Evolutionary conservation across 2,888 invertebrate genomes (phyloP).

Genomic region (Orthonychiurus folsomi): DNA sequence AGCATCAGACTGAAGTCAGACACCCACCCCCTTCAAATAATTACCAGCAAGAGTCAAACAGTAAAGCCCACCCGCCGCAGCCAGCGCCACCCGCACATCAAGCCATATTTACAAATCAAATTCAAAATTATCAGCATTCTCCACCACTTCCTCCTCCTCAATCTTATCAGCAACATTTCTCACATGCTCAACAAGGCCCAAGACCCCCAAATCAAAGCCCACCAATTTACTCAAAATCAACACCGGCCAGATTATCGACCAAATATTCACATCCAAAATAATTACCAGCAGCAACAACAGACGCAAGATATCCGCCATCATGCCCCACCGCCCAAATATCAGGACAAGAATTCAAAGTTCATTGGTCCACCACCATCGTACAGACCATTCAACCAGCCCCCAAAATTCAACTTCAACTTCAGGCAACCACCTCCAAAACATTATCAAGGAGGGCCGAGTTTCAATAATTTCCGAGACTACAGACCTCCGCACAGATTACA

Average conservation of each 20-base stretch:
- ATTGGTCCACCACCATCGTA: slow-evolving; percentile 11
- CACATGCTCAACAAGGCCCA: background rate
- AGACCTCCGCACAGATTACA: background rate
- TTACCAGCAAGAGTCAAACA: slow-evolving; percentile 5
- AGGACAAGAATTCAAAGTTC: slow-evolving; percentile 18
- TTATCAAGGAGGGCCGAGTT: background rate
- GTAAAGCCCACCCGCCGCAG: background rate
- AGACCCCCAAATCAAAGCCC: background rate
- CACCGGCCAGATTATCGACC: slow-evolving; percentile 15
- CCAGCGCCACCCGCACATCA: slow-evolving; percentile 14
- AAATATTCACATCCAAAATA: background rate
- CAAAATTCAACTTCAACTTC: slow-evolving; percentile 8
- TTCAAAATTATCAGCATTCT: slow-evolving; percentile 15
- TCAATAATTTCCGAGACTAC: background rate
- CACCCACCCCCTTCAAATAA: slow-evolving; percentile 19
- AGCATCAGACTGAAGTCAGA: slow-evolving; percentile 17
- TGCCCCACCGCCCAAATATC: slow-evolving; percentile 11
- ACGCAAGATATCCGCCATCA: slow-evolving; percentile 10
- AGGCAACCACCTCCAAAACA: slow-evolving; percentile 3
- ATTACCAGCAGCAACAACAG: too few relatives aligned
- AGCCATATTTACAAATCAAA: slow-evolving; percentile 18
- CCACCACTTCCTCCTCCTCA: background rate
- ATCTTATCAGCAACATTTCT: background rate
- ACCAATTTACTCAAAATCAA: slow-evolving; percentile 11
- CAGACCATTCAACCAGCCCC: background rate